Conservation (phyloP, 2,113 vertebrate species). For the Abramis brama region DNA sequence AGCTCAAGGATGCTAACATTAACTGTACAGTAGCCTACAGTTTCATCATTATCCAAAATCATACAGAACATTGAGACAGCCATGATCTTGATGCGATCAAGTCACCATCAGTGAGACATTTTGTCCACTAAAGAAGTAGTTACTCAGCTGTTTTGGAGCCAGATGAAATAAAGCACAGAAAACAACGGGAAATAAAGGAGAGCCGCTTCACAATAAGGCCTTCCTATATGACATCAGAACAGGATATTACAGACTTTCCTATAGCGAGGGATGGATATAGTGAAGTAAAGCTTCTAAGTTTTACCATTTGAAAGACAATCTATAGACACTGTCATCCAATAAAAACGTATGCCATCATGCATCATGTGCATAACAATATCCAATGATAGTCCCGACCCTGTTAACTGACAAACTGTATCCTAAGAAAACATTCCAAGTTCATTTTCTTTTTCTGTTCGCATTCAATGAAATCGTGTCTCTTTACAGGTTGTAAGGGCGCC, state of each 20-base stretch:
- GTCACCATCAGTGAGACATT: not conserved
- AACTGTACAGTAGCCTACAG: not conserved
- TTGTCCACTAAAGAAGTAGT: not conserved
- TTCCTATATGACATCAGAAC: slow-evolving; percentile 15
- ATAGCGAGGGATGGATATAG: slow-evolving; percentile 22
- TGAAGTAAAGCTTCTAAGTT: not conserved
- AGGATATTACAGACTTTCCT: slow-evolving; percentile 41
- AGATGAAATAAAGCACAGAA: not conserved
- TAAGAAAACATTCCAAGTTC: not conserved
- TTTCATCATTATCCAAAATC: not conserved
- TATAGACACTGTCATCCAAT: not conserved
- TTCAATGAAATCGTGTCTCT: not conserved
- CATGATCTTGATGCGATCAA: not conserved
- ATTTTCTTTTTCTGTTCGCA: not conserved
- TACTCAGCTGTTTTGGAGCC: slow-evolving; percentile 16
- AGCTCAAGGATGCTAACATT: too few relatives aligned
- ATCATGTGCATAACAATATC: not conserved
- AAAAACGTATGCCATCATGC: not conserved
- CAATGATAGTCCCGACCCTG: not conserved
- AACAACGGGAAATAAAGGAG: slow-evolving; percentile 15
- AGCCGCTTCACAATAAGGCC: not conserved
- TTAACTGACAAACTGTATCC: not conserved
- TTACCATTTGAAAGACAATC: not conserved
- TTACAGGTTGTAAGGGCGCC: not conserved
- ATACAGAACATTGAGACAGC: not conserved